Conservation (phyloP, 2,888 invertebrate species). For the Oscheius sp. region DNA sequence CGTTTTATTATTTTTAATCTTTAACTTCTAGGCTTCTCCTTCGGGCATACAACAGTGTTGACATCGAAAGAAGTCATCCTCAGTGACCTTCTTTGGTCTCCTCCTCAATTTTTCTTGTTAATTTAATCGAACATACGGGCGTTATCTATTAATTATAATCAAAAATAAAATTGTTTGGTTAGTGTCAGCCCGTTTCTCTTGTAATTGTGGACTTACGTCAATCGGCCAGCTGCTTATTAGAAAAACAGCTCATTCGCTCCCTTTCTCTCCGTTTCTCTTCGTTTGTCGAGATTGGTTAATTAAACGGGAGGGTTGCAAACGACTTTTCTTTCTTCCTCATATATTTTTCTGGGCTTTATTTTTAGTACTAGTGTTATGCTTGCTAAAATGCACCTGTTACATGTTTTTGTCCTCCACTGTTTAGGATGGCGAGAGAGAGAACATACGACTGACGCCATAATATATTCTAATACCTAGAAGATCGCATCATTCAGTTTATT, state of each 20-base stretch:
- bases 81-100: no score
- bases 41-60: slow-evolving; percentile 9
- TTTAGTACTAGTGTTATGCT: no score
- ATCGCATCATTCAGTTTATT: no score
- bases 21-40: slow-evolving; percentile 18
- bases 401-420: no score
- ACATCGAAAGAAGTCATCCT: slow-evolving; percentile 21
- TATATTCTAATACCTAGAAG: no score
- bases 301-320: neutral
- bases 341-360: no score
- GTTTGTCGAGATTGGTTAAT: no score
- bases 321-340: neutral
- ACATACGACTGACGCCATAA: no score
- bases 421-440: no score
- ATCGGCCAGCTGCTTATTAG: slow-evolving; percentile 26
- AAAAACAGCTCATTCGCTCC: slow-evolving; percentile 19
- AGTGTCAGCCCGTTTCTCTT: neutral
- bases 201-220: slow-evolving; percentile 18
- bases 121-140: neutral
- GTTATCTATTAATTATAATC: neutral
- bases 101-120: neutral
- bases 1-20: neutral
- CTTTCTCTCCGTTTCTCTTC: neutral
- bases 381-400: no score
- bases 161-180: neutral